Evolutionary conservation across 2,113 vertebrate species (phyloP).

Genomic region (Muntiacus muntjak): DNA sequence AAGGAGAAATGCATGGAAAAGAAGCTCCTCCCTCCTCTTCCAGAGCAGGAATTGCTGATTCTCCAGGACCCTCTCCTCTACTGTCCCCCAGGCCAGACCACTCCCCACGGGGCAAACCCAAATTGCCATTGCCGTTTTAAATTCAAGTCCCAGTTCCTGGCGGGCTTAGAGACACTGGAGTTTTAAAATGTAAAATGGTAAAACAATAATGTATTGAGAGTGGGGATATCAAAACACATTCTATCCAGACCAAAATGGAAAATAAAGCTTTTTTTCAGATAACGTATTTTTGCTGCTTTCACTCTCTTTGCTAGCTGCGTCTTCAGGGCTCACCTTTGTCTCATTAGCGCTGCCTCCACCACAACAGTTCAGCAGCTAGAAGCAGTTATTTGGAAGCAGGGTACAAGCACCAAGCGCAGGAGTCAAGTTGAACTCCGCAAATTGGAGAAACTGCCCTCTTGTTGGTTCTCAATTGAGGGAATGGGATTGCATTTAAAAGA

Average conservation of each 20-base stretch:
- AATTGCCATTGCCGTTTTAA: not conserved
- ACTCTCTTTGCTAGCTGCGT: not conserved
- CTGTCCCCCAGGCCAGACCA: not conserved
- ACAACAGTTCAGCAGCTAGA: not conserved
- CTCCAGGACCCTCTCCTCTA: not conserved
- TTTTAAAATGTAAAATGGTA: conserved; percentile 21
- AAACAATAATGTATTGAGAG: not conserved
- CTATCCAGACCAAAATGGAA: not conserved
- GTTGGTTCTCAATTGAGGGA: conserved; percentile 35
- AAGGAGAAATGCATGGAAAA: not conserved
- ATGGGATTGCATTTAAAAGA: conserved; percentile 49
- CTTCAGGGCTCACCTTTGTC: not conserved
- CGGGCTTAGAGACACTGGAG: not conserved
- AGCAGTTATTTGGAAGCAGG: not conserved
- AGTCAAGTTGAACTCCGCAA: conserved; percentile 17
- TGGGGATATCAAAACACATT: not conserved
- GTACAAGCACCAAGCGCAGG: not conserved
- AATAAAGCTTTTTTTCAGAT: not conserved
- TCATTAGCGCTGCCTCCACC: not conserved
- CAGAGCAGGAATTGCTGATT: not conserved
- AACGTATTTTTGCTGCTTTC: not conserved
- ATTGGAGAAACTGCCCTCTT: conserved; percentile 42
- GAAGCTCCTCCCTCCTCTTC: not conserved
- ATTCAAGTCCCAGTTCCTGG: not conserved
- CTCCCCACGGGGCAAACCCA: not conserved